phyloP scores from a whole-genome alignment of 2,113 vertebrate genomes.

The Miniopterus natalensis region DNA sequence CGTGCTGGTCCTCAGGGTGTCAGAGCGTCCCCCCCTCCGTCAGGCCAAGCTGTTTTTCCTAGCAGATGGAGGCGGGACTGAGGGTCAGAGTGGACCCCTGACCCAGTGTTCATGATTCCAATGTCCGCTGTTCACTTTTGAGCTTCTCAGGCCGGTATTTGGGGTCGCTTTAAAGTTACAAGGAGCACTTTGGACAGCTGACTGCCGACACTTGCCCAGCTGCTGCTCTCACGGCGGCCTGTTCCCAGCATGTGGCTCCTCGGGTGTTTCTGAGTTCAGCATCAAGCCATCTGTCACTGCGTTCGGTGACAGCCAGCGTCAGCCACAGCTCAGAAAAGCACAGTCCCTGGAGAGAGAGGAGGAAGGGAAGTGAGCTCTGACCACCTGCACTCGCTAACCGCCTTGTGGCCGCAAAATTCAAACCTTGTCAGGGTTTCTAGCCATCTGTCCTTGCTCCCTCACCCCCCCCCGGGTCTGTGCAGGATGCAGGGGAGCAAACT shows the following conservation, averaged over 20 bases:
- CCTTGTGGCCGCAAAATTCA: neutral
- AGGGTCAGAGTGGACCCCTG: neutral
- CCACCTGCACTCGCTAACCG: too few species aligned
- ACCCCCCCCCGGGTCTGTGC: neutral
- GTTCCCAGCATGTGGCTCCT: neutral
- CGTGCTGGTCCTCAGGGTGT: too few species aligned
- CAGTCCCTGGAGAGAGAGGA: neutral
- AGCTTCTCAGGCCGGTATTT: neutral
- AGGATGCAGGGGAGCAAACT: neutral
- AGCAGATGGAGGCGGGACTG: accelerated
- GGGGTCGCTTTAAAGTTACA: neutral
- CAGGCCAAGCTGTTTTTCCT: neutral
- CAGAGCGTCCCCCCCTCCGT: too few species aligned
- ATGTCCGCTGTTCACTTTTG: neutral
- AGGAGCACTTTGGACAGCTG: neutral
- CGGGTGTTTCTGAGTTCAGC: neutral
- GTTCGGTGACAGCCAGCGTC: neutral
- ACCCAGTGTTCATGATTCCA: neutral
- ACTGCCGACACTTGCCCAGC: neutral
- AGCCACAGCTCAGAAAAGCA: too few species aligned
- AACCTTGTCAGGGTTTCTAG: neutral
- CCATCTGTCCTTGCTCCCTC: neutral
- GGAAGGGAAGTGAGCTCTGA: neutral
- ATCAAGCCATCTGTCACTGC: neutral
- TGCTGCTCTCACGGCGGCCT: neutral